Conservation (phyloP, 2,888 invertebrate species). For the Campaea margaritaria region DNA sequence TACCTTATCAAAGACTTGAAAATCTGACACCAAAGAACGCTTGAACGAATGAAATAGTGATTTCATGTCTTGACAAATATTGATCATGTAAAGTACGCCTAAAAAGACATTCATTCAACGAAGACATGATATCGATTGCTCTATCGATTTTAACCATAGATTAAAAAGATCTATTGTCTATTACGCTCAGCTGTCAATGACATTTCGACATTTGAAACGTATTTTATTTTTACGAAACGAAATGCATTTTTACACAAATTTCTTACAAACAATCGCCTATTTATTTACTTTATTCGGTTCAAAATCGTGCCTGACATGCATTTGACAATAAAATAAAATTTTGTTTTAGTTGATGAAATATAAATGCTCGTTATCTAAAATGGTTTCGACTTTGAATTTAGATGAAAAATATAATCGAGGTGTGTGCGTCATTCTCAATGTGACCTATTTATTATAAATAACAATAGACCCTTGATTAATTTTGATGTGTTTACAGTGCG, state of each 20-base stretch:
- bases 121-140: constrained; percentile 56
- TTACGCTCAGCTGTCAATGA: constrained; percentile 80
- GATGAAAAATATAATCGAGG: constrained; percentile 81
- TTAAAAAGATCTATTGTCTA: constrained; percentile 63
- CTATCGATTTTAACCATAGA: constrained; percentile 75
- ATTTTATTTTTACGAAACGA: constrained; percentile 53
- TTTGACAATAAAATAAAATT: constrained; percentile 14
- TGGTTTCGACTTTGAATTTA: constrained; percentile 78
- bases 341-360: constrained; percentile 36
- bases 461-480: constrained; percentile 9
- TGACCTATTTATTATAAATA: constrained; percentile 44
- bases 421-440: constrained; percentile 53
- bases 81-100: not conserved
- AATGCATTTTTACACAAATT: constrained; percentile 60
- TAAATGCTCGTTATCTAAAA: constrained; percentile 50
- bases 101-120: not conserved
- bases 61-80: no score
- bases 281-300: constrained; percentile 43
- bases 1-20: no score
- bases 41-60: no score
- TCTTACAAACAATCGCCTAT: constrained; percentile 31
- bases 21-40: no score
- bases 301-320: not conserved
- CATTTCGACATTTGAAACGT: constrained; percentile 71
- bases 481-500: constrained; percentile 72